A percentile compares a stretch with the other conserved stretches of the same genome.
phyloP scores from a whole-genome alignment of 2,113 vertebrate genomes.

The Chloroceryle aenea region DNA sequence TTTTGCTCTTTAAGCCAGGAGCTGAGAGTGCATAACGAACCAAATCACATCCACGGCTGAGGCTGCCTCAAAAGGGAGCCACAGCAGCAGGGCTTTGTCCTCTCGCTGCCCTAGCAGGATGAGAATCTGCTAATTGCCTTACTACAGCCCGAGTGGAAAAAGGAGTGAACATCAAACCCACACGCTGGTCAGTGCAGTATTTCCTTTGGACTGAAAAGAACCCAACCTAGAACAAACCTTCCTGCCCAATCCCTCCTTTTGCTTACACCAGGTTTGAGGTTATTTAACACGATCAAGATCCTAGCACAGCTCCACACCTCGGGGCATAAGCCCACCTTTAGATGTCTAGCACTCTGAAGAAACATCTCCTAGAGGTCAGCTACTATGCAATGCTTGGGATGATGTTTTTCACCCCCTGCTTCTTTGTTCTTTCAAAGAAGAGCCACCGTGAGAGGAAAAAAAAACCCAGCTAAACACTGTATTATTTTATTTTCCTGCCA shows the following conservation, averaged over 20 bases:
- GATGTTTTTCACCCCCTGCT: background rate
- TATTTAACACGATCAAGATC: background rate
- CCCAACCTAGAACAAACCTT: background rate
- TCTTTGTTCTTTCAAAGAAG: constrained; percentile 26
- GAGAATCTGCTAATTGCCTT: constrained; percentile 31
- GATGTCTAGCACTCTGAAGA: background rate
- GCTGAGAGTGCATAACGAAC: background rate
- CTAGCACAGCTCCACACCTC: background rate
- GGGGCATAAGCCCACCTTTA: background rate
- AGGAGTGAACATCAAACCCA: background rate
- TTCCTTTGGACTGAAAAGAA: background rate
- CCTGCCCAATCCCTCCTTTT: background rate
- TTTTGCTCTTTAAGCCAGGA: background rate
- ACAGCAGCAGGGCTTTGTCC: background rate
- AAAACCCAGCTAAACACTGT: background rate
- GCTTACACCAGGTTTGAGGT: background rate
- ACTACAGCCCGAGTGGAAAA: background rate
- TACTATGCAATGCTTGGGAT: background rate
- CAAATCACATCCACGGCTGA: background rate
- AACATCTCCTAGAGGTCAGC: background rate
- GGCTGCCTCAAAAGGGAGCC: background rate
- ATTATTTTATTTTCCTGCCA: background rate
- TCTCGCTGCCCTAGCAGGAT: background rate
- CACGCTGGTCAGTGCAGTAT: background rate
- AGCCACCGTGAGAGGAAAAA: background rate